These are phyloP conservation scores for Trachemys scripta DNA, from an alignment of 2,113 vertebrate genomes.

Conservation along the genomic window DNA sequence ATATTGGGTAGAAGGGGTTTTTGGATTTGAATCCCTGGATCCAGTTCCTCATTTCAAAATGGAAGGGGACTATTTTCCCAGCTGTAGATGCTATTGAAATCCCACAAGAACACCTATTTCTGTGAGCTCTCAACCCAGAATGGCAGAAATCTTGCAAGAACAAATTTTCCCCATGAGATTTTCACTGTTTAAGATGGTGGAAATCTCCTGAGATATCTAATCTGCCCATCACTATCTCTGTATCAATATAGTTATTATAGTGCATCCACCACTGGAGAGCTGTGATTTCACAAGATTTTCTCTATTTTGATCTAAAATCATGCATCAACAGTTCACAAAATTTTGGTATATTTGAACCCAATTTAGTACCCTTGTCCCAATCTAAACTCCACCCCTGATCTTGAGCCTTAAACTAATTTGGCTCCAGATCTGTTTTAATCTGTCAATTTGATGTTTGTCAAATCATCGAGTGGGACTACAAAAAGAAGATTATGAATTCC, in stretches of 20 bases:
- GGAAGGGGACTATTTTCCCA: neutral
- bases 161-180: neutral
- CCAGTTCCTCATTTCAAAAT: neutral
- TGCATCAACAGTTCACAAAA: neutral
- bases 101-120: neutral
- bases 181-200: neutral
- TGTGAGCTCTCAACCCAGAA: neutral
- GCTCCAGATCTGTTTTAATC: neutral
- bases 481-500: conserved; percentile 18
- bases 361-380: neutral
- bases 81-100: neutral
- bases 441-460: neutral
- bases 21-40: neutral
- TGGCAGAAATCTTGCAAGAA: neutral
- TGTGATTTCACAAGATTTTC: neutral
- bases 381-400: neutral
- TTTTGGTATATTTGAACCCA: neutral
- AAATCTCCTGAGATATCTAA: neutral
- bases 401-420: neutral
- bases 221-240: neutral
- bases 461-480: neutral
- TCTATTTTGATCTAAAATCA: neutral
- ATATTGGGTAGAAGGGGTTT: neutral
- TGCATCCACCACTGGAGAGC: neutral
- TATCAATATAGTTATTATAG: rapidly evolving